Evolutionary conservation across 1,140 invertebrate species (phyloP).

Genomic region (Trachelipus rathkii): DNA sequence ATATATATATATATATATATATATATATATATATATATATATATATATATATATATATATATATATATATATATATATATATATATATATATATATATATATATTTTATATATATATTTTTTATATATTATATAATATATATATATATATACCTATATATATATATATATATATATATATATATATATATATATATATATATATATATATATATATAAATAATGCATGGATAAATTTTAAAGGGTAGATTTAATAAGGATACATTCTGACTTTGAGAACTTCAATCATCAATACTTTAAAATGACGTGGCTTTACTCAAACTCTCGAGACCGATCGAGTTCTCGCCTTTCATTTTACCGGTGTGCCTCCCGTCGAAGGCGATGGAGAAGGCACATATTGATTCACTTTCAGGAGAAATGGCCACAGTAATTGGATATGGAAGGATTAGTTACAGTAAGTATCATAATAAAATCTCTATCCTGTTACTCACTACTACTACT

Average conservation of each 20-base stretch:
- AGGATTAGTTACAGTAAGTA: neutral
- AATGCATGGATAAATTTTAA: neutral
- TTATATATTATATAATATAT: neutral
- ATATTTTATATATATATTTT: neutral
- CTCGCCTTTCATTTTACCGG: neutral
- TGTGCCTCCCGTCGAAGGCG: neutral
- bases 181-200: conserved; percentile 16
- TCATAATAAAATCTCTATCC: too few relatives aligned
- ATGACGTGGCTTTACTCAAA: neutral
- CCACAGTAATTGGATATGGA: neutral
- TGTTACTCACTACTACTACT: too few relatives aligned
- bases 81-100: conserved; percentile 5
- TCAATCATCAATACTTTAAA: neutral
- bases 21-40: conserved; percentile 3
- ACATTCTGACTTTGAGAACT: neutral
- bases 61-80: conserved; percentile 14
- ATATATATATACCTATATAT: neutral
- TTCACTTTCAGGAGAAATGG: neutral
- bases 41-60: conserved; percentile 5
- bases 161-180: conserved; percentile 4
- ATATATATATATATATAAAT: conserved; percentile 4
- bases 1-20: conserved; percentile 1
- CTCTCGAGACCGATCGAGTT: neutral
- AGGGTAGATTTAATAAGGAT: neutral
- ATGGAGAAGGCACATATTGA: neutral